These are phyloP conservation scores for Drosophila arizonae DNA, from an alignment of 1,140 invertebrate species.

Conservation along the genomic window DNA sequence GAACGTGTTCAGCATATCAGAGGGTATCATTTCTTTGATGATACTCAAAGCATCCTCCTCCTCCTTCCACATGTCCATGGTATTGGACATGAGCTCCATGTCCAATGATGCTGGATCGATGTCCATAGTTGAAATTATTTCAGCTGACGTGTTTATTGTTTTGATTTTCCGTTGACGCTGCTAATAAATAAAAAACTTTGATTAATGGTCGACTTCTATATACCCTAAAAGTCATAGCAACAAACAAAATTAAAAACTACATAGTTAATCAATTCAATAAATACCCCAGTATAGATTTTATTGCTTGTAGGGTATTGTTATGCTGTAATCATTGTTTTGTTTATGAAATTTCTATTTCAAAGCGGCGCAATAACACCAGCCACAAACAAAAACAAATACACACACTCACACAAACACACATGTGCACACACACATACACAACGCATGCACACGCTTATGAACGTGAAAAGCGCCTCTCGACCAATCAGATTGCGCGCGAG, in stretches of 20 bases:
- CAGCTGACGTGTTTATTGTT: slow-evolving; percentile 15
- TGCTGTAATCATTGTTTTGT: slow-evolving; percentile 55
- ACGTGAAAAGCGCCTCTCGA: slow-evolving; percentile 48
- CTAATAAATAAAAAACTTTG: slow-evolving; percentile 33
- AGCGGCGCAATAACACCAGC: slow-evolving; percentile 61
- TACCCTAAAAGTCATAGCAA: background rate
- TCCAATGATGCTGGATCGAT: slow-evolving; percentile 40
- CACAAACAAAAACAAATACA: slow-evolving; percentile 39
- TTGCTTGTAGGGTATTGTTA: slow-evolving; percentile 7
- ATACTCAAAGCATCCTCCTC: slow-evolving; percentile 75
- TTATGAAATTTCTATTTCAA: slow-evolving; percentile 56
- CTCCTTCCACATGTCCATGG: slow-evolving; percentile 67
- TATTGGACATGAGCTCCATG: slow-evolving; percentile 51
- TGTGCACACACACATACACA: background rate
- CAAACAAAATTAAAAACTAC: background rate
- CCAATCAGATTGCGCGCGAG: slow-evolving; percentile 66
- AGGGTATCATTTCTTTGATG: slow-evolving; percentile 72
- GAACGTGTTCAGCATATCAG: slow-evolving; percentile 72
- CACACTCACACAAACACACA: slow-evolving; percentile 4
- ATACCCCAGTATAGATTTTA: background rate
- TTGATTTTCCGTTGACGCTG: slow-evolving; percentile 20
- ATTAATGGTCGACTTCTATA: slow-evolving; percentile 6
- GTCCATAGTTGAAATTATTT: slow-evolving; percentile 33
- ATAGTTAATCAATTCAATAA: background rate
- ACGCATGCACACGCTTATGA: slow-evolving; percentile 30